Percentiles rank a stretch among this genome's conserved stretches.
Conservation (phyloP, 2,888 invertebrate species). For the Embidobia sp. region DNA sequence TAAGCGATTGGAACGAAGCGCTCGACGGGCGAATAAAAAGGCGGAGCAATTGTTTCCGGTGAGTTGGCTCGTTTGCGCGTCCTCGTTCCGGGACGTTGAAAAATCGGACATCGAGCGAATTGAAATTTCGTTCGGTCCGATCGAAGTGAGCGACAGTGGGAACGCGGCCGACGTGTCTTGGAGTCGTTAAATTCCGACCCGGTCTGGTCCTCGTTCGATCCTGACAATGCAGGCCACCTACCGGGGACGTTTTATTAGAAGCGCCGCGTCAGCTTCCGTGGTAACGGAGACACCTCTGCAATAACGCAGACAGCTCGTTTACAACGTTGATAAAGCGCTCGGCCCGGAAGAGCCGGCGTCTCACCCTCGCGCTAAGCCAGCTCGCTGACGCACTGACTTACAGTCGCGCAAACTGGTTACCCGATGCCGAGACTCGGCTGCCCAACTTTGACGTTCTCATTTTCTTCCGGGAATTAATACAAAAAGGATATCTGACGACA, state of each 20-base stretch:
- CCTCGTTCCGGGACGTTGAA: no score
- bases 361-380: constrained; percentile 36
- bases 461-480: constrained; percentile 45
- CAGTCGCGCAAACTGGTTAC: constrained; percentile 61
- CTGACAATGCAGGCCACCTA: constrained; percentile 64
- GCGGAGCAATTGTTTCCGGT: no score
- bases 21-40: no score
- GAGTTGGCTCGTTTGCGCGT: no score
- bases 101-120: constrained; percentile 29
- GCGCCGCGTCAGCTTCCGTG: constrained; percentile 78
- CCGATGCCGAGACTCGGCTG: constrained; percentile 52
- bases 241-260: constrained; percentile 78
- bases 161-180: constrained; percentile 32
- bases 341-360: constrained; percentile 50
- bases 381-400: constrained; percentile 57
- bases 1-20: no score
- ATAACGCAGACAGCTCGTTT: constrained; percentile 80
- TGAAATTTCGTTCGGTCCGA: constrained; percentile 47
- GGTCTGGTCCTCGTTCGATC: constrained; percentile 54
- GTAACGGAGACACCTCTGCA: constrained; percentile 77
- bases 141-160: constrained; percentile 36
- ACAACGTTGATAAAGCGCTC: constrained; percentile 80
- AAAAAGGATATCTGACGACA: constrained; percentile 26
- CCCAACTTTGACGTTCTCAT: constrained; percentile 56
- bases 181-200: constrained; percentile 48